Evolutionary conservation across 64 coral and sea anemone species (phyloP), one percentile per base, ranked within the genome.

Genomic region (Pachyseris speciosa): DNA sequence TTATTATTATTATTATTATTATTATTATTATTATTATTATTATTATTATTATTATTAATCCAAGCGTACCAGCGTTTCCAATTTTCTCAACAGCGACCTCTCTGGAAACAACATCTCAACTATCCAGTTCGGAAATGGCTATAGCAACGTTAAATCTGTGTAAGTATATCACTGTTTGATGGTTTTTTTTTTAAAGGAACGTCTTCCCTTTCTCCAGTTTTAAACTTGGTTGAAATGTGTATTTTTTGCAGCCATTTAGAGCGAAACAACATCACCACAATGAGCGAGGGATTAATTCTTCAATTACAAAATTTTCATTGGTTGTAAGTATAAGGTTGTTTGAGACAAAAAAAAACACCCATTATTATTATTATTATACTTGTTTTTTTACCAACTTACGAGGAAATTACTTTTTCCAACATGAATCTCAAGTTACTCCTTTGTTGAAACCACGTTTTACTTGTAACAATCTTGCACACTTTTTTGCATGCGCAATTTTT

Each of bases 41-140:
- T n/a, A n/a, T n/a, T n/a, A n/a, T n/a, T n/a, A n/a, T n/a, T n/a
- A n/a, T n/a, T n/a, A n/a, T n/a, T n/a, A n/a, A n/a, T n/a, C n/a
- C n/a, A n/a, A n/a, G n/a, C 20, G 5, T 9, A 4, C 24, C 37
- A 44, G 24, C 9, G 11, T 38, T 37, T 55, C 0, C 1, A 20
- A 17, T 81, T 40, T 25, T 39, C 20, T 13, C 36, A 27, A 19
- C 32, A 81, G 77, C 5, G 77, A 81, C 13, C 77, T 81, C 22
- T 61, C 77, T 22, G 22, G 28, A 40, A 81, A 81, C 36, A 81
- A 81, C 34, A 81, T 81, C 34, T 81, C 77, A 81, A 81, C 19
- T 9, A 6, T 81, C 4, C 33, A 81, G 24, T 81, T 81, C 15
- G 77, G 53, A 25, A 10, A 81, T 42, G 77, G 52, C 31, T 81